phyloP scores from a whole-genome alignment of 2,797 vertebrate genomes.

The Sandelia bainsii region DNA sequence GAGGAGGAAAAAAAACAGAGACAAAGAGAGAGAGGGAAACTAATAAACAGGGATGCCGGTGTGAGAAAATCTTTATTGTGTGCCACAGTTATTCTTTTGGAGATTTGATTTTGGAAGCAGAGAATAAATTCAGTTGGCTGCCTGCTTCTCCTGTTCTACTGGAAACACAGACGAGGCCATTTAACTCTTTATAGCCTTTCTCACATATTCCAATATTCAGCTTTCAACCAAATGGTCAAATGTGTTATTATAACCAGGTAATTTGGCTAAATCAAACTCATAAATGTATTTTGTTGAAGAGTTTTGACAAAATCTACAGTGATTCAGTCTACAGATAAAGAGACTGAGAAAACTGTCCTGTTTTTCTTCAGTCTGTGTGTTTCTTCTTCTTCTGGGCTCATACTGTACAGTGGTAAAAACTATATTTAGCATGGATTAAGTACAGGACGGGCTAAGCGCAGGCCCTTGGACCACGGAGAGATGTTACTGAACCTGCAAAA shows the following conservation, averaged over 20 bases:
- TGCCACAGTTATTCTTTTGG: constrained; percentile 30
- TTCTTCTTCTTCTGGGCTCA: too few relatives aligned
- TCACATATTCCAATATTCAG: constrained; percentile 16
- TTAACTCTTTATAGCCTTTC: constrained; percentile 14
- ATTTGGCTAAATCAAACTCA: neutral
- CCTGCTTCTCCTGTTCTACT: constrained; percentile 15
- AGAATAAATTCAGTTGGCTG: constrained; percentile 33
- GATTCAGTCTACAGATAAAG: neutral
- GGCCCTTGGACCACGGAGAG: neutral
- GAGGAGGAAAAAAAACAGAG: constrained; percentile 14
- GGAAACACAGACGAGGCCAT: constrained; percentile 19
- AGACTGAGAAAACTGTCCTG: neutral
- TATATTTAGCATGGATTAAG: constrained; percentile 9
- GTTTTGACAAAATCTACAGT: neutral
- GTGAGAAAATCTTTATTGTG: constrained; percentile 49
- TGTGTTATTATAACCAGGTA: constrained; percentile 2
- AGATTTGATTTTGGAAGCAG: constrained; percentile 51
- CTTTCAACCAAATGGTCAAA: constrained; percentile 29
- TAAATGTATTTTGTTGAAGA: neutral
- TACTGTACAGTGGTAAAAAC: too few relatives aligned
- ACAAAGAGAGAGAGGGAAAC: constrained; percentile 13
- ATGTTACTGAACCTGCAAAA: too few relatives aligned
- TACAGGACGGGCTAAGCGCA: neutral
- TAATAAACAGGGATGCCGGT: constrained; percentile 30
- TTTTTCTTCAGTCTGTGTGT: neutral